phyloP scores from a whole-genome alignment of 2,888 invertebrate species.

The Eremobia ochroleuca region DNA sequence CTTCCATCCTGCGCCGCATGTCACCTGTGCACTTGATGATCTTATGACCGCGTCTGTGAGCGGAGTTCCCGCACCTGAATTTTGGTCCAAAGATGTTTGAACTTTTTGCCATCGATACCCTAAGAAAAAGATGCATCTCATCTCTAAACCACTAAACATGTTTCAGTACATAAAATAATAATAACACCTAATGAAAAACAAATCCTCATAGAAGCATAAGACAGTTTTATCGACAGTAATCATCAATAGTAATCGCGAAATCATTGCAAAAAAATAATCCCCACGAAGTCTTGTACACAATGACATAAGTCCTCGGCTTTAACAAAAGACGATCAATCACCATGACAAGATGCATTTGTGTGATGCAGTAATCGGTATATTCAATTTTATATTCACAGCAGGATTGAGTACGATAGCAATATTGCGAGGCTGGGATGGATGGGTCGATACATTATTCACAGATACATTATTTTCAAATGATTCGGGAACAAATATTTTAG shows the following conservation, averaged over 20 bases:
- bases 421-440: background rate
- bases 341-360: constrained; percentile 52
- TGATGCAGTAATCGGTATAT: constrained; percentile 59
- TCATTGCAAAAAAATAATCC: constrained; percentile 20
- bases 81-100: background rate
- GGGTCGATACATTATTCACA: no score
- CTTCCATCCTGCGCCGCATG: no score
- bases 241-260: constrained; percentile 10
- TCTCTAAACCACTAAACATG: background rate
- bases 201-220: background rate
- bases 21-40: background rate
- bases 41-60: background rate
- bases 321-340: constrained; percentile 58
- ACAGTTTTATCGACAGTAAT: constrained; percentile 16
- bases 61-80: background rate
- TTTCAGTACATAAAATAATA: background rate
- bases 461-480: background rate
- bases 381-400: constrained; percentile 40
- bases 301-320: constrained; percentile 18
- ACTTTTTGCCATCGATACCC: background rate
- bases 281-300: background rate
- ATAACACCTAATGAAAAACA: background rate
- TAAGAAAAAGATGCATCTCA: background rate
- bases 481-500: background rate
- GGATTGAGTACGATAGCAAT: background rate